These are phyloP conservation scores for Stenotaenia linearis DNA, from an alignment of 2,888 invertebrate species.

Conservation along the genomic window DNA sequence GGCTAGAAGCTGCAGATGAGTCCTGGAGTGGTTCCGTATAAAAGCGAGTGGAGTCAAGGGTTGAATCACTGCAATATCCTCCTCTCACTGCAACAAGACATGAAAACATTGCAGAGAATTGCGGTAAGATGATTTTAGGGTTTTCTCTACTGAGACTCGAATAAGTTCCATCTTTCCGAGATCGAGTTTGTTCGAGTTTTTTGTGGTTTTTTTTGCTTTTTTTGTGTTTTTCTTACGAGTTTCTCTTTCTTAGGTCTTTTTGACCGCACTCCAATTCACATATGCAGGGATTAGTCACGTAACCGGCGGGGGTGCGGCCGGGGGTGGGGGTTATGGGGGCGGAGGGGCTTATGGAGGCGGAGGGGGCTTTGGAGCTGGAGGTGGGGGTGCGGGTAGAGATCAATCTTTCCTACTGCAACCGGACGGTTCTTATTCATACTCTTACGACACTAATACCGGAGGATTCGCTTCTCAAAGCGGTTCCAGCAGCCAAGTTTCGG, in stretches of 20 bases:
- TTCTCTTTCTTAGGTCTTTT: not conserved
- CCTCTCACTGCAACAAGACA: not conserved
- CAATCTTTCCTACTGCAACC: not conserved
- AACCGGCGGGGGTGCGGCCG: no score
- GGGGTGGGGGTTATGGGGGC: no score
- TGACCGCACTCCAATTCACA: not conserved
- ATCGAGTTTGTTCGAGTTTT: no score
- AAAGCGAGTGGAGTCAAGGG: not conserved
- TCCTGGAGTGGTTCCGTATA: not conserved
- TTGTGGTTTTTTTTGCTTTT: no score
- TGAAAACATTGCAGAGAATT: not conserved
- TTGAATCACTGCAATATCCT: not conserved
- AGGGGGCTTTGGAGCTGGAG: not conserved
- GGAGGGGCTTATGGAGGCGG: not conserved
- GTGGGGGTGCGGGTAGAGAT: not conserved
- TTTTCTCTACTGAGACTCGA: no score
- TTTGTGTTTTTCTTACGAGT: no score
- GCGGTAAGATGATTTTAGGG: no score
- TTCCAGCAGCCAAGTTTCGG: slow-evolving; percentile 70
- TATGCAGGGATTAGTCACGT: not conserved
- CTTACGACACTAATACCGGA: slow-evolving; percentile 67
- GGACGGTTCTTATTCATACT: slow-evolving; percentile 64
- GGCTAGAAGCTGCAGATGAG: not conserved
- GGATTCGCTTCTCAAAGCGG: slow-evolving; percentile 76
- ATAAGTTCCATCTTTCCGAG: no score